Conservation (phyloP, 1,140 invertebrate genomes). For the Chironomus tepperi region DNA sequence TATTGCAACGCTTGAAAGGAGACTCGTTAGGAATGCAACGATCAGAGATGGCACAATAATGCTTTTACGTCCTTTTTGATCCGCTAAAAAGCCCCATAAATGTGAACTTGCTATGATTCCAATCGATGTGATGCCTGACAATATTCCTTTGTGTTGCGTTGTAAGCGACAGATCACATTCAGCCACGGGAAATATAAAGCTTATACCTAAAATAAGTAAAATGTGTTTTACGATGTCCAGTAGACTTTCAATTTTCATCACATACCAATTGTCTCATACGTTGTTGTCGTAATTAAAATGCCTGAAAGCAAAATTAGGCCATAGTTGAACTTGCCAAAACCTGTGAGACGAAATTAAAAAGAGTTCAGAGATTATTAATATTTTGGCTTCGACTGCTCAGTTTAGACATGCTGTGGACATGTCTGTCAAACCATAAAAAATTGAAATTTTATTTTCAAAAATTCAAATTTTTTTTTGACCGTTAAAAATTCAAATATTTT, state of each 20-base stretch:
- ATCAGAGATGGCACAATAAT: constrained; percentile 41
- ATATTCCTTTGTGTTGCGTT: constrained; percentile 34
- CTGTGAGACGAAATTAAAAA: neutral
- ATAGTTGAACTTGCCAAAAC: constrained; percentile 54
- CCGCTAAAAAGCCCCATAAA: constrained; percentile 63
- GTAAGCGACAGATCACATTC: constrained; percentile 39
- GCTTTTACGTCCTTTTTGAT: constrained; percentile 49
- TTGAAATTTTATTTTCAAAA: no score
- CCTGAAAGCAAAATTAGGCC: constrained; percentile 46
- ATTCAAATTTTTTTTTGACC: no score
- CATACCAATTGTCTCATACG: neutral
- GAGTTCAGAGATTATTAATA: neutral
- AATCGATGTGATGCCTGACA: constrained; percentile 37
- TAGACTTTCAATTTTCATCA: neutral
- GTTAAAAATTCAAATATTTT: no score
- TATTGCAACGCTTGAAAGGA: constrained; percentile 44
- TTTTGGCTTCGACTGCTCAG: neutral
- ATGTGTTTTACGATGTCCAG: neutral
- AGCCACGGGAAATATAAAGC: constrained; percentile 38
- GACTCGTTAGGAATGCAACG: constrained; percentile 34
- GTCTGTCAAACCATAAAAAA: no score
- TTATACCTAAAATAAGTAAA: constrained; percentile 28
- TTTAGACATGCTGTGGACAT: no score
- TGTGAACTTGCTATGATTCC: constrained; percentile 48
- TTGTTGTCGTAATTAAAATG: constrained; percentile 41